Evolutionary conservation across 92 coral and sea anemone species (phyloP).

Genomic region (Bergia puertoricense): DNA sequence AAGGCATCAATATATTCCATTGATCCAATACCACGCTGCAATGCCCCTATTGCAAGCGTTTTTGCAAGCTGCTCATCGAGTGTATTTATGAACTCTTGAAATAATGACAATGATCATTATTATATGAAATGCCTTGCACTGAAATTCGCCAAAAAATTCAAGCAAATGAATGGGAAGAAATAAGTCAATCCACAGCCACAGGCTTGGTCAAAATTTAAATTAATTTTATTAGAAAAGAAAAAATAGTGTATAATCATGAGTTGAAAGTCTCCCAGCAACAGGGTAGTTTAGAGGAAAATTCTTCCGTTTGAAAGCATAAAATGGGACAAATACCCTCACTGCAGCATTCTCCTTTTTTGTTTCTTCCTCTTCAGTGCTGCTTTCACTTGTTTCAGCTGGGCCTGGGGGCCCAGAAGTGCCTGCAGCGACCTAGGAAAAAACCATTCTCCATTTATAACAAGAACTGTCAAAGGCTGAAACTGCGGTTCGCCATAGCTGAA

Average conservation of each 20-base stretch:
- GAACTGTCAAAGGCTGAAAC: no score
- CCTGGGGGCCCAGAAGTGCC: no score
- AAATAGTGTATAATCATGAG: no score
- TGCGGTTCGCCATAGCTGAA: no score
- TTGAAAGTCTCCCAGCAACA: no score
- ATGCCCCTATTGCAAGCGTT: slow-evolving; percentile 1
- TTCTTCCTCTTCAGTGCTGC: slow-evolving; percentile 1
- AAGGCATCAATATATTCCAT: slow-evolving; percentile 27
- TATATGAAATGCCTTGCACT: slow-evolving; percentile 9
- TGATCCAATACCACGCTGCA: slow-evolving; percentile 10
- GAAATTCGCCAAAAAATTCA: background rate
- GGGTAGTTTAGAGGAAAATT: no score
- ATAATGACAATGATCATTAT: background rate
- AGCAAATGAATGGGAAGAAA: background rate
- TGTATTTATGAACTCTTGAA: slow-evolving; percentile 24
- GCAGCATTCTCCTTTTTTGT: background rate
- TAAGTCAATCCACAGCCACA: background rate
- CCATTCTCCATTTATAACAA: no score
- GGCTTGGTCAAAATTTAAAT: background rate
- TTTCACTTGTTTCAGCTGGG: background rate
- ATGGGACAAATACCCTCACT: background rate
- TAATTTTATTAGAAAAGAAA: background rate
- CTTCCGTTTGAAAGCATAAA: no score
- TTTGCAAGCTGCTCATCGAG: slow-evolving; percentile 20
- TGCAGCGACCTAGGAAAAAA: no score